Conservation (phyloP, 2,797 vertebrate genomes). For the Benthosema pterotum region DNA sequence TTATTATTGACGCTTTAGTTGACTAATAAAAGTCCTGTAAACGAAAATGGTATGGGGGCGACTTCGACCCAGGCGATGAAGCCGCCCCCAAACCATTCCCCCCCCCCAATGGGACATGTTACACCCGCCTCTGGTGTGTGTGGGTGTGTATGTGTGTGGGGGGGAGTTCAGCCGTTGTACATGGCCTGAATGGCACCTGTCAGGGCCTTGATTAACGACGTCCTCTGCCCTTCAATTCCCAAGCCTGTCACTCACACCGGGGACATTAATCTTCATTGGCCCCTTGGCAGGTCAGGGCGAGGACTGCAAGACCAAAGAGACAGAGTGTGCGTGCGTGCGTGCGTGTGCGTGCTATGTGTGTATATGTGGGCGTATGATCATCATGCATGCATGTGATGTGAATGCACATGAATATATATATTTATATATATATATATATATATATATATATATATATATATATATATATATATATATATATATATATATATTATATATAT, state of each 20-base stretch:
- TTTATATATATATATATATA: constrained; percentile 27
- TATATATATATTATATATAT: constrained; percentile 19
- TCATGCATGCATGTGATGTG: constrained; percentile 24
- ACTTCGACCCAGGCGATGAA: too few species aligned
- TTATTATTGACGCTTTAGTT: too few species aligned
- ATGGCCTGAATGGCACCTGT: constrained; percentile 98
- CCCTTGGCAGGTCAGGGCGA: constrained; percentile 89
- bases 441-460: constrained; percentile 32
- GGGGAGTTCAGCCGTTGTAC: constrained; percentile 79
- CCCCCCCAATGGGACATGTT: too few species aligned
- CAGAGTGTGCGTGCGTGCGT: constrained; percentile 34
- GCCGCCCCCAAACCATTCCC: too few species aligned
- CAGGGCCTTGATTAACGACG: constrained; percentile 98
- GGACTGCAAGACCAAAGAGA: constrained; percentile 25
- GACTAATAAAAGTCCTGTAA: too few species aligned
- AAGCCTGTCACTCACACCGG: constrained; percentile 96
- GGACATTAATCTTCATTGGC: constrained; percentile 98
- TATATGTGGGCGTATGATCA: neutral
- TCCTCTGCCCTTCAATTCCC: constrained; percentile 92
- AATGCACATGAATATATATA: constrained; percentile 36
- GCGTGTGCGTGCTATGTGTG: constrained; percentile 14
- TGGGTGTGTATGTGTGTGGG: constrained; percentile 23
- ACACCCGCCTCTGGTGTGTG: too few species aligned
- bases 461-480: constrained; percentile 24
- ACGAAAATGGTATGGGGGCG: too few species aligned